Conservation (phyloP, 2,797 vertebrate genomes). For the Myripristis murdjan region DNA sequence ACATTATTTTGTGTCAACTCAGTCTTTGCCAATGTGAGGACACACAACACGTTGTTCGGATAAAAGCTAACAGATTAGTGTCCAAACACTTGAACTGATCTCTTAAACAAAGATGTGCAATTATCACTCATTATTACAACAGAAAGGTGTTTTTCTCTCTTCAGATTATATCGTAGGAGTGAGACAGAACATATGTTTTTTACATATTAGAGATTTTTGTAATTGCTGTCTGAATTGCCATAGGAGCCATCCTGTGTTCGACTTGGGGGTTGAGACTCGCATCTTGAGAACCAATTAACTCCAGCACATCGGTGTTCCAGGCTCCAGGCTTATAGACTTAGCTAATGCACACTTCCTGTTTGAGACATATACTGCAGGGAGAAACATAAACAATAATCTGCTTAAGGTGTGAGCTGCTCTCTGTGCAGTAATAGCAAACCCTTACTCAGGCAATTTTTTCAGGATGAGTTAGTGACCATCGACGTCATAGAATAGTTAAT, state of each 20-base stretch:
- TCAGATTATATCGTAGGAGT: too few relatives aligned
- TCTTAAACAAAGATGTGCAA: background rate
- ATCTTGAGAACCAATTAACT: constrained; percentile 10
- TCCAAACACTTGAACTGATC: too few relatives aligned
- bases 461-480: constrained; percentile 11
- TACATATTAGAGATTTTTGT: background rate
- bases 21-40: too few relatives aligned
- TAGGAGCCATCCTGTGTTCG: background rate
- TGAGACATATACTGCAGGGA: constrained; percentile 52
- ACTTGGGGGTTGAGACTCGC: background rate
- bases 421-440: constrained; percentile 49
- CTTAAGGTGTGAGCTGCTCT: constrained; percentile 63
- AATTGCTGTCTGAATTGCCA: too few relatives aligned
- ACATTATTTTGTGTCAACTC: too few relatives aligned
- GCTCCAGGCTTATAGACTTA: constrained; percentile 57
- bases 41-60: too few relatives aligned
- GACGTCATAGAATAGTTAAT: too few relatives aligned
- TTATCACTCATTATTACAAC: too few relatives aligned
- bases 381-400: constrained; percentile 73
- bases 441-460: constrained; percentile 53
- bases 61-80: too few relatives aligned
- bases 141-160: too few relatives aligned
- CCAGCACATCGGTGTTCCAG: constrained; percentile 9
- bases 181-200: too few relatives aligned
- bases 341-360: constrained; percentile 49